Base-by-base conservation (phyloP, 1,140 invertebrate species). In the Eufriesea mexicana region DNA sequence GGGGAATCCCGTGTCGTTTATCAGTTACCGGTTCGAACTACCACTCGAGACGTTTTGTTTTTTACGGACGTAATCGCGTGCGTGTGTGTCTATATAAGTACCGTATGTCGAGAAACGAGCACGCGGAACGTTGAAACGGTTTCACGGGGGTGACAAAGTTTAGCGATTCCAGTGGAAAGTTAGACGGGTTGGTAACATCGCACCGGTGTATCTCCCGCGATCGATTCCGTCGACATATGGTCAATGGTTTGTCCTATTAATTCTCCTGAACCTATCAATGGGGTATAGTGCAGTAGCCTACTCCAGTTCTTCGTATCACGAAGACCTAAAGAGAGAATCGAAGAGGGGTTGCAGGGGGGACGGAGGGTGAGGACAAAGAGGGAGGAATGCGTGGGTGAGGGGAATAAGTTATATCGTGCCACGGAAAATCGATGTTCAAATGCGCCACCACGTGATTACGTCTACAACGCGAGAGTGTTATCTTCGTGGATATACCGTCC, bases 341-440 rank as follows among this genome's bases (percentile, higher is more conserved):
- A 57, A 47, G 42, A 45, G 71, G 51, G 59, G 54, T 18, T 20
- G 51, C n/a, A 23, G 67, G 55, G 25, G 67, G 55, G 25, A 9
- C 23, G 45, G 16, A n/a, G 76, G 10, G 25, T 35, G 55, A 73
- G 47, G 59, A 59, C 42, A 67, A 72, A 57, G 76, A 73, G 72
- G 64, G 49, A 62, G 51, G 28, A 68, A 66, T 54, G 76, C 85
- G 86, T 88, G 83, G 86, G 76, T 28, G 82, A 72, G 86, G 86
- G 70, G 89, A 91, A 88, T 87, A 76, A 71, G 82, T 67, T 89
- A 88, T 89, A 86, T 84, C 88, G 85, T 79, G 79, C 61, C 86
- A 90, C 86, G 86, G 91, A 93, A 93, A 93, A 92, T 93, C 92
- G 91, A 92, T 93, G 90, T 90, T 88, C 87, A 87, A 91, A 91